Conservation (phyloP, 2,113 vertebrate species). For the Salvelinus fontinalis region DNA sequence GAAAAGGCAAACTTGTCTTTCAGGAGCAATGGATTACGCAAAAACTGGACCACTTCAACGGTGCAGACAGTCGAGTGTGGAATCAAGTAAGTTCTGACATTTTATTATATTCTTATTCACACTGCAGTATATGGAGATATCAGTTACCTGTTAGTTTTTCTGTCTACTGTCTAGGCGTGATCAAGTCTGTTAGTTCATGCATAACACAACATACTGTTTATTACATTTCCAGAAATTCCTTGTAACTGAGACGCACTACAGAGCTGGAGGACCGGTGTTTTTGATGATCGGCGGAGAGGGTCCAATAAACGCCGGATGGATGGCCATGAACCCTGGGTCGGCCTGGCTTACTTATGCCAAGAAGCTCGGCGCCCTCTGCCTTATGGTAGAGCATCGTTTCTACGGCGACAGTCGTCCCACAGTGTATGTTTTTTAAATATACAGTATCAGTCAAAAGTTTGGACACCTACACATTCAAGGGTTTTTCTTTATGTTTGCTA, state of each 20-base stretch:
- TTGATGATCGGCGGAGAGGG: conserved; percentile 72
- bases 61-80: conserved; percentile 65
- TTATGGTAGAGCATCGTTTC: conserved; percentile 73
- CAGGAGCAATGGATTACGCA: conserved; percentile 69
- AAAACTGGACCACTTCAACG: conserved; percentile 72
- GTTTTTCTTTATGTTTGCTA: too few relatives aligned
- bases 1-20: background rate
- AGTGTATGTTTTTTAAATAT: conserved; percentile 29
- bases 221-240: conserved; percentile 64
- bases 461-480: too few relatives aligned
- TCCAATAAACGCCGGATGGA: conserved; percentile 55
- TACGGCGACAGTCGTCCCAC: conserved; percentile 73
- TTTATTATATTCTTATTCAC: background rate
- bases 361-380: conserved; percentile 64
- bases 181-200: too few relatives aligned
- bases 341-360: conserved; percentile 64
- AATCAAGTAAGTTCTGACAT: conserved; percentile 57
- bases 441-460: too few relatives aligned
- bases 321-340: conserved; percentile 23
- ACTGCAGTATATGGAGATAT: too few relatives aligned
- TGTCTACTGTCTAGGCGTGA: too few relatives aligned
- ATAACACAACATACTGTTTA: background rate
- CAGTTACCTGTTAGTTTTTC: too few relatives aligned
- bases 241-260: conserved; percentile 58
- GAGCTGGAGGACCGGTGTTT: conserved; percentile 63